phyloP scores from a whole-genome alignment of 1,140 invertebrate species.

The Achroia grisella region DNA sequence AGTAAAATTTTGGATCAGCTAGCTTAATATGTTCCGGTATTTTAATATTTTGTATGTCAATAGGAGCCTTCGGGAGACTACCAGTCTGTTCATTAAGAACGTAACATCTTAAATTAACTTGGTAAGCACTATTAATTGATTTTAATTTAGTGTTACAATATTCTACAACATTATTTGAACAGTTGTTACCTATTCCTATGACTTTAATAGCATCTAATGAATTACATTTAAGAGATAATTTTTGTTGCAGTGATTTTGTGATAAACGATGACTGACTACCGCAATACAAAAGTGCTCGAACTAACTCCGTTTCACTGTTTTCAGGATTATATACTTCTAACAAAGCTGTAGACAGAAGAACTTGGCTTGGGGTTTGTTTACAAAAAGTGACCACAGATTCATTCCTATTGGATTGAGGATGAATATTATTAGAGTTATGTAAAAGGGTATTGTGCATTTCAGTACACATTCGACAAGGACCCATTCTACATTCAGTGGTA shows the following conservation, averaged over 20 bases:
- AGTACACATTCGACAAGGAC: constrained; percentile 20
- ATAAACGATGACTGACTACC: constrained; percentile 31
- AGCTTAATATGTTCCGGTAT: constrained; percentile 26
- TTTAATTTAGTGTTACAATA: constrained; percentile 11
- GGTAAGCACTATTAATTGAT: constrained; percentile 10
- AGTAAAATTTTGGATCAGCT: constrained; percentile 42
- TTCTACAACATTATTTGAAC: constrained; percentile 10
- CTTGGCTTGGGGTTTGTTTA: constrained; percentile 6
- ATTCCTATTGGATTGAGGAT: not conserved
- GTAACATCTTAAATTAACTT: constrained; percentile 12
- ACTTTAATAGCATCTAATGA: no score
- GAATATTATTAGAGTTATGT: no score
- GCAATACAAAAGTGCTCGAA: constrained; percentile 20
- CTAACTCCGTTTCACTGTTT: constrained; percentile 7
- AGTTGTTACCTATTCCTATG: constrained; percentile 20
- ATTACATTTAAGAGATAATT: constrained; percentile 9
- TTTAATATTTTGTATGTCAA: constrained; percentile 24
- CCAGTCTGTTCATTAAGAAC: constrained; percentile 24
- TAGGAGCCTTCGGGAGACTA: constrained; percentile 16
- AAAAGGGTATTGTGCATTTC: constrained; percentile 22
- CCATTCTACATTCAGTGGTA: constrained; percentile 14
- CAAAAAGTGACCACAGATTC: constrained; percentile 14
- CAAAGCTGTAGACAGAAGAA: constrained; percentile 21
- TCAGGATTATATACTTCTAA: constrained; percentile 19
- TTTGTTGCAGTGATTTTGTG: constrained; percentile 12